Percentiles rank a stretch among this genome's conserved stretches.
Conservation (phyloP, 1,140 invertebrate species). For the Drosophila kepulauana region DNA sequence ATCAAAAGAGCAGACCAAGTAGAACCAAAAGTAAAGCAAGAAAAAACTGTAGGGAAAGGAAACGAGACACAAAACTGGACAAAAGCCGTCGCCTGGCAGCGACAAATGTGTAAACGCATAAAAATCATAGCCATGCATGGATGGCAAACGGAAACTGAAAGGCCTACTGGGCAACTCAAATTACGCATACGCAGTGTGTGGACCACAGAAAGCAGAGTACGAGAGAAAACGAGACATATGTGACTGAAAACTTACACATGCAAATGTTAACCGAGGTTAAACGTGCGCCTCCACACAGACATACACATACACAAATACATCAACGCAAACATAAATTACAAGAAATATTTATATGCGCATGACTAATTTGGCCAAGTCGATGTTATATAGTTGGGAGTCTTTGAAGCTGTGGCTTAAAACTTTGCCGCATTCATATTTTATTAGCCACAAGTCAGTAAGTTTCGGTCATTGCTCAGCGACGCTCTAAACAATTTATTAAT, state of each 20-base stretch:
- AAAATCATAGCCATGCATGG: slow-evolving; percentile 66
- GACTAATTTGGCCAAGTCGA: slow-evolving; percentile 71
- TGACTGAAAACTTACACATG: slow-evolving; percentile 51
- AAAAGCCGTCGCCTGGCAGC: slow-evolving; percentile 21
- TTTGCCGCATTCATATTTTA: slow-evolving; percentile 79
- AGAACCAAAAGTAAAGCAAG: slow-evolving; percentile 44
- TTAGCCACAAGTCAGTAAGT: slow-evolving; percentile 78
- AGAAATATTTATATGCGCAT: slow-evolving; percentile 71
- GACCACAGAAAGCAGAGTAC: slow-evolving; percentile 25
- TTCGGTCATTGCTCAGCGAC: slow-evolving; percentile 55
- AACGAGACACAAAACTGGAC: slow-evolving; percentile 13
- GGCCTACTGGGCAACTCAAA: slow-evolving; percentile 55
- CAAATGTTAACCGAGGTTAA: slow-evolving; percentile 70
- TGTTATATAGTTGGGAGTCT: slow-evolving; percentile 19
- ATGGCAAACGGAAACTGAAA: slow-evolving; percentile 33
- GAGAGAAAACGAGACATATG: slow-evolving; percentile 52
- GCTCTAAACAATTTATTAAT: slow-evolving; percentile 81
- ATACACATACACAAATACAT: slow-evolving; percentile 54
- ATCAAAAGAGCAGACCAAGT: slow-evolving; percentile 59
- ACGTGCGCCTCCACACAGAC: slow-evolving; percentile 35
- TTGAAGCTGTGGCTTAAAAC: slow-evolving; percentile 66
- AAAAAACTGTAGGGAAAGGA: slow-evolving; percentile 28
- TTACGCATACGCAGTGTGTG: slow-evolving; percentile 69
- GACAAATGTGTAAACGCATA: slow-evolving; percentile 65
- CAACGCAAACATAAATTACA: slow-evolving; percentile 73